Conservation (phyloP, 2,888 invertebrate genomes). For the Pammene aurita region DNA sequence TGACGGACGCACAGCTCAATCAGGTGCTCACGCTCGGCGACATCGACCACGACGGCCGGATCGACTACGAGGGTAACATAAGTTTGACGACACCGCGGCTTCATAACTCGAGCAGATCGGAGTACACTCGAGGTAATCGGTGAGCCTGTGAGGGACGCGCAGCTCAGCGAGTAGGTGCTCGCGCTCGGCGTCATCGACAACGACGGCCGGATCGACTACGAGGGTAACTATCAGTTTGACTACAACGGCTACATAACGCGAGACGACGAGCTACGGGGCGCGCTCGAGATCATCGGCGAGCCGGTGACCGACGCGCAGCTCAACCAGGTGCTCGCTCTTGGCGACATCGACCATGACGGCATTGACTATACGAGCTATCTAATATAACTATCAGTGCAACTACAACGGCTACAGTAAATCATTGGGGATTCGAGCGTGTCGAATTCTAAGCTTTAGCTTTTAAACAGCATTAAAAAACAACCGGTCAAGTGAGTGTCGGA, state of each 20-base stretch:
- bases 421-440: too few relatives aligned
- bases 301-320: too few relatives aligned
- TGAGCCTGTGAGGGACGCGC: slow-evolving; percentile 89
- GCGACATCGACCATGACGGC: too few relatives aligned
- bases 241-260: slow-evolving; percentile 94
- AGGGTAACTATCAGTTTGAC: slow-evolving; percentile 86
- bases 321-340: too few relatives aligned
- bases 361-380: too few relatives aligned
- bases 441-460: too few relatives aligned
- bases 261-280: slow-evolving; percentile 90
- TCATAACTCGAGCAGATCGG: slow-evolving; percentile 91
- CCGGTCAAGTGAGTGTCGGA: too few relatives aligned
- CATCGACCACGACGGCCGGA: slow-evolving; percentile 90
- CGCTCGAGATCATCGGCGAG: slow-evolving; percentile 92
- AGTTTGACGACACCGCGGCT: too few relatives aligned
- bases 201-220: slow-evolving; percentile 92
- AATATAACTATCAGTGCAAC: too few relatives aligned
- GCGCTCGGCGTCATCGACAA: slow-evolving; percentile 90
- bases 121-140: slow-evolving; percentile 93
- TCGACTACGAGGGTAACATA: too few relatives aligned
- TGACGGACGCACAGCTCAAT: slow-evolving; percentile 89
- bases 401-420: too few relatives aligned
- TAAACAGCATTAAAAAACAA: too few relatives aligned
- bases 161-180: slow-evolving; percentile 89
- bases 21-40: slow-evolving; percentile 89